A percentile compares a stretch with the other conserved stretches of the same genome.
Conservation (phyloP, 1,140 invertebrate species). For the Magallana angulata region DNA sequence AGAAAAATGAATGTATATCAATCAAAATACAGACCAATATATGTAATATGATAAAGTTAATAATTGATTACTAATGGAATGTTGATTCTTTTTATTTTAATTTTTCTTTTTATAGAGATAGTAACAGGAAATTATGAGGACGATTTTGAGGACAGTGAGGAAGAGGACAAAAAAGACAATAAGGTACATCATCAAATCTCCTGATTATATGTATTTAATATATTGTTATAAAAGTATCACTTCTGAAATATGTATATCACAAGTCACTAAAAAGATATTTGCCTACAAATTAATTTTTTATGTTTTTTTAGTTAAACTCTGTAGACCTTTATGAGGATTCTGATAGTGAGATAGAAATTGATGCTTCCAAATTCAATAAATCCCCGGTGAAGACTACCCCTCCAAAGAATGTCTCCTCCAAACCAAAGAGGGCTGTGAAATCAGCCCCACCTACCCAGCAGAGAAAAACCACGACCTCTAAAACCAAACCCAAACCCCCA, state of each 20-base stretch:
- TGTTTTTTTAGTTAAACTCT: constrained; percentile 30
- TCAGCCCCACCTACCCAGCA: constrained; percentile 35
- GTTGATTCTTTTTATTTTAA: neutral
- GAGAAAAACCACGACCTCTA: neutral
- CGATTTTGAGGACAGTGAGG: constrained; percentile 72
- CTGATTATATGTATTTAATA: no score
- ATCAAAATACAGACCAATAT: no score
- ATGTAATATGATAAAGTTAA: no score
- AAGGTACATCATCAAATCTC: neutral
- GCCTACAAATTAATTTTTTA: neutral
- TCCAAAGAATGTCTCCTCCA: constrained; percentile 46
- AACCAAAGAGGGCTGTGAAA: constrained; percentile 50
- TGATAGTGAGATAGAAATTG: constrained; percentile 60
- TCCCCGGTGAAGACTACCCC: constrained; percentile 51
- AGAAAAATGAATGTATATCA: no score
- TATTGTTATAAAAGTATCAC: no score
- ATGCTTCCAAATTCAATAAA: constrained; percentile 57
- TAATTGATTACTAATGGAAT: no score
- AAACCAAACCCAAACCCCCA: constrained; percentile 1
- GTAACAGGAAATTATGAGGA: constrained; percentile 74
- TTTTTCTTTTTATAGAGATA: constrained; percentile 55
- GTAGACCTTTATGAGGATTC: constrained; percentile 40
- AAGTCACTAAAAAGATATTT: no score
- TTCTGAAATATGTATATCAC: no score
- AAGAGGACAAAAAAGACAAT: constrained; percentile 6